A percentile compares a stretch with the other conserved stretches of the same genome.
Evolutionary conservation across 92 coral and sea anemone genomes (phyloP).

Genomic region (Porites cylindrica): DNA sequence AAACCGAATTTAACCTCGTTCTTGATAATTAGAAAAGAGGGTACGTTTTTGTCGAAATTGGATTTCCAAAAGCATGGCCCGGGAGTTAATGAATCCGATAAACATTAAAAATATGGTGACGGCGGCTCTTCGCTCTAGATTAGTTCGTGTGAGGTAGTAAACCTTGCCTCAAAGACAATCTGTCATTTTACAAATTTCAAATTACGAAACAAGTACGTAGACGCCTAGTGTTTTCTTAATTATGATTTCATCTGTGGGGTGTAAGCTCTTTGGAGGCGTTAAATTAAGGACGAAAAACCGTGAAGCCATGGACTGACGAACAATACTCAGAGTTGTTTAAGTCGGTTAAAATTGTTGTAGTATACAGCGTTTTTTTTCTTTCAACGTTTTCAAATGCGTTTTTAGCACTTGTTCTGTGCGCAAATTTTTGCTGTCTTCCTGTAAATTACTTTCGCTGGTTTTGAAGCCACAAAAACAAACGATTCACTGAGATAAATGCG

Average conservation of each 20-base stretch:
- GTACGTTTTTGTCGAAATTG: slow-evolving; percentile 34
- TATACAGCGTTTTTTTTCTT: neutral
- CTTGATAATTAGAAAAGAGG: slow-evolving; percentile 28
- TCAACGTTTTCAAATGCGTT: neutral
- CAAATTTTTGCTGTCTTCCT: neutral
- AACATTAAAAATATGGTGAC: slow-evolving; percentile 25
- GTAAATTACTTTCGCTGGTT: slow-evolving; percentile 26
- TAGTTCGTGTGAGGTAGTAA: neutral
- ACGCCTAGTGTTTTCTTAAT: slow-evolving; percentile 6
- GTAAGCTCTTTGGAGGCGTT: slow-evolving; percentile 9
- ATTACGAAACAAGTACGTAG: slow-evolving; percentile 23
- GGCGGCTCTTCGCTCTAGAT: slow-evolving; percentile 15
- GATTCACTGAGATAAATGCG: slow-evolving; percentile 40
- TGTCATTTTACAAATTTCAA: slow-evolving; percentile 36
- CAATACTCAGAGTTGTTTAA: slow-evolving; percentile 32
- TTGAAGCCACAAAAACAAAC: slow-evolving; percentile 36
- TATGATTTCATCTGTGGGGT: slow-evolving; percentile 36
- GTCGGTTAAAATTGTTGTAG: slow-evolving; percentile 2
- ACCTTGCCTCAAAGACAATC: slow-evolving; percentile 8
- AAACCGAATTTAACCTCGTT: slow-evolving; percentile 46
- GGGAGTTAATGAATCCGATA: slow-evolving; percentile 50
- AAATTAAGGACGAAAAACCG: slow-evolving; percentile 5
- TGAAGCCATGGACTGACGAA: neutral
- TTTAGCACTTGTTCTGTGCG: neutral
- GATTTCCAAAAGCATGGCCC: slow-evolving; percentile 30